Base-by-base conservation (phyloP, 2,113 vertebrate genomes). In the Panthera tigris region DNA sequence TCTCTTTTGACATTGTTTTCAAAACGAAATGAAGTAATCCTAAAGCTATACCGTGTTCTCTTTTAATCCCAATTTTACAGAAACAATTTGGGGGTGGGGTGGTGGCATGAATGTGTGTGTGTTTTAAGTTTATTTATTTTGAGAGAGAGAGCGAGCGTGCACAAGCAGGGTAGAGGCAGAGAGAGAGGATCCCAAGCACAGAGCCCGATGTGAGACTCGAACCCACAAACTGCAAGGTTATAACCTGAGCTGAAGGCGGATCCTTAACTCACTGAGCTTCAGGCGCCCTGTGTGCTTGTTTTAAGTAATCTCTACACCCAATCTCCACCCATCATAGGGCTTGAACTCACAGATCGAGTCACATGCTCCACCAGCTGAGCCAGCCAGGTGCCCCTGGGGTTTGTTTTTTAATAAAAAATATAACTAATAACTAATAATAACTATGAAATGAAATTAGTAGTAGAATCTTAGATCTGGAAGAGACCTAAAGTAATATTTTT, bases 401-500 rank as follows among this genome's bases (percentile, higher is more conserved):
- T 90, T 86, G 85, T 81, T 97, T 97, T 94, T 19, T n/a, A 92
- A 27, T 80, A 89, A 84, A 83, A 84, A 33, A 63, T 57, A 39
- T 45, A 29, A 29, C 39, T 76, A 29, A 27, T 76, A 76, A 25
- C 73, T 36, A 45, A 21, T 81, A 71, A 45, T 89, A 79, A 14
- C 50, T 92, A 29, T 48, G 15, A 71, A 74, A 73, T 92, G 73
- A 86, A 83, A 78, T 76, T 48, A 76, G 31, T 39, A 65, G 1
- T 91, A 80, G 68, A 25, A 68, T 91, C 33, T 57, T 90, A 23
- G 25, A 73, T 21, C 57, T 71, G 23, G 31, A 82, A 93, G 61
- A 93, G 69, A 93, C 36, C 39, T 74, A 84, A 66, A 61, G 76
- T 66, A 41, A 0, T 50, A 1, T 31, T 19, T 81, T 41, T 61